These are phyloP conservation scores for Aspidiotus rigidus DNA, from an alignment of 2,888 invertebrate genomes.

Conservation along the genomic window DNA sequence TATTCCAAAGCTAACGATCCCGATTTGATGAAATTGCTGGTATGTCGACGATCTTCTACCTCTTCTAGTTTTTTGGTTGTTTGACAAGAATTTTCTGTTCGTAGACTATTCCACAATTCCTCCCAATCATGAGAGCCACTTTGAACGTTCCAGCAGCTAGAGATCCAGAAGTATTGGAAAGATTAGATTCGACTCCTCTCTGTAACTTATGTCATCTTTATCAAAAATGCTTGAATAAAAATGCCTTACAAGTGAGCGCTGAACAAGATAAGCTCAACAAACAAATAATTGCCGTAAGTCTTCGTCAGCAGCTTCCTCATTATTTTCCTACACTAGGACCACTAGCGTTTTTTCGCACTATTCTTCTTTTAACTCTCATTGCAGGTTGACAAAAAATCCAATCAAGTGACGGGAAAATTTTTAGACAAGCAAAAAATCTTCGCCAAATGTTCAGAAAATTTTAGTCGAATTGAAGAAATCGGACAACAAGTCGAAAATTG, in stretches of 20 bases:
- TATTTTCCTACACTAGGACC: conserved; percentile 1
- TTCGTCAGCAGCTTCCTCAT: background rate
- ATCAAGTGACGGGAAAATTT: conserved; percentile 57
- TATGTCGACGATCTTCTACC: conserved; percentile 39
- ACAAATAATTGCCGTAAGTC: conserved; percentile 64
- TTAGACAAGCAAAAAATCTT: conserved; percentile 75
- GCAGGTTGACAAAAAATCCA: conserved; percentile 63
- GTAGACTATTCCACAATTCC: conserved; percentile 78
- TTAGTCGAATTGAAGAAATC: conserved; percentile 72
- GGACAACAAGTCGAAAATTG: conserved; percentile 73
- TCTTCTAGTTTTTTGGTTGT: background rate
- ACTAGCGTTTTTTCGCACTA: background rate
- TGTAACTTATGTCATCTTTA: conserved; percentile 68
- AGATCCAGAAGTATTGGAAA: conserved; percentile 79
- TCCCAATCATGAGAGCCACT: conserved; percentile 85
- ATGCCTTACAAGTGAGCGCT: conserved; percentile 68
- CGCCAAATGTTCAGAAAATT: conserved; percentile 74
- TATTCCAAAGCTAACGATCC: conserved; percentile 62
- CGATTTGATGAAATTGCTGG: conserved; percentile 61
- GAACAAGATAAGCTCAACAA: conserved; percentile 67
- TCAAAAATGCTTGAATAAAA: conserved; percentile 73
- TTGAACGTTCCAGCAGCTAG: conserved; percentile 69
- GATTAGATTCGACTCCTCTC: conserved; percentile 58
- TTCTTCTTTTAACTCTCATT: conserved; percentile 36
- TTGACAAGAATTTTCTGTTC: conserved; percentile 34